phyloP scores from a whole-genome alignment of 1,140 invertebrate species.

The Pogonomyrmex barbatus region DNA sequence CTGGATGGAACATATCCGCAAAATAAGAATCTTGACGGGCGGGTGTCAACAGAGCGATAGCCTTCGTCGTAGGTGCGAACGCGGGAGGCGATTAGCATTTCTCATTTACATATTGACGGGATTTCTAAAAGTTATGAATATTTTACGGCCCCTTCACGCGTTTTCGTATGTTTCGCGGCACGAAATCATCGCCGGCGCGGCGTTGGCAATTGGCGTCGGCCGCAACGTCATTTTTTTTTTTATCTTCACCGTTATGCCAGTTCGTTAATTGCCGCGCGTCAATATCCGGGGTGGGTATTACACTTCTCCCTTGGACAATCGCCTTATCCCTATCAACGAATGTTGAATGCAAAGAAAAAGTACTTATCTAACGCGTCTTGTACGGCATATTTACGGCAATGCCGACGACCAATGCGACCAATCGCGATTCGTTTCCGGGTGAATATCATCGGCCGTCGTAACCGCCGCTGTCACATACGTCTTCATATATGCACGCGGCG shows the following conservation, averaged over 20 bases:
- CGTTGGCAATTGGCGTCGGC: not conserved
- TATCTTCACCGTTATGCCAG: slow-evolving; percentile 13
- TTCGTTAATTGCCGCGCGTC: slow-evolving; percentile 35
- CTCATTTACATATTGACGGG: slow-evolving; percentile 86
- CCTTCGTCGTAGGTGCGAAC: slow-evolving; percentile 80
- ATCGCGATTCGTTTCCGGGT: slow-evolving; percentile 28
- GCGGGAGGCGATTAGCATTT: slow-evolving; percentile 84
- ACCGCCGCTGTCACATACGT: not conserved
- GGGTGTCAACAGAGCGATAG: slow-evolving; percentile 82
- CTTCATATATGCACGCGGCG: slow-evolving; percentile 63
- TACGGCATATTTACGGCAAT: slow-evolving; percentile 22
- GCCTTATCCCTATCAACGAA: slow-evolving; percentile 36
- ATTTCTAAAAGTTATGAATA: slow-evolving; percentile 87
- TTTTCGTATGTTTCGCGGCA: slow-evolving; percentile 38
- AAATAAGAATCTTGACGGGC: slow-evolving; percentile 72
- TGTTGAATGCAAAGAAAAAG: not conserved
- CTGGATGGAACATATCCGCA: slow-evolving; percentile 41
- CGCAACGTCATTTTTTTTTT: slow-evolving; percentile 32
- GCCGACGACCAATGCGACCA: slow-evolving; percentile 67
- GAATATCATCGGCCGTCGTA: slow-evolving; percentile 43
- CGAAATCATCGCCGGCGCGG: not conserved
- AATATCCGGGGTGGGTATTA: slow-evolving; percentile 18
- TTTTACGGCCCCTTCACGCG: slow-evolving; percentile 77
- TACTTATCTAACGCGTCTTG: slow-evolving; percentile 36
- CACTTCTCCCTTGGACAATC: slow-evolving; percentile 18